Evolutionary conservation across 2,888 invertebrate species (phyloP).

Genomic region (Hypomecis atomaria): DNA sequence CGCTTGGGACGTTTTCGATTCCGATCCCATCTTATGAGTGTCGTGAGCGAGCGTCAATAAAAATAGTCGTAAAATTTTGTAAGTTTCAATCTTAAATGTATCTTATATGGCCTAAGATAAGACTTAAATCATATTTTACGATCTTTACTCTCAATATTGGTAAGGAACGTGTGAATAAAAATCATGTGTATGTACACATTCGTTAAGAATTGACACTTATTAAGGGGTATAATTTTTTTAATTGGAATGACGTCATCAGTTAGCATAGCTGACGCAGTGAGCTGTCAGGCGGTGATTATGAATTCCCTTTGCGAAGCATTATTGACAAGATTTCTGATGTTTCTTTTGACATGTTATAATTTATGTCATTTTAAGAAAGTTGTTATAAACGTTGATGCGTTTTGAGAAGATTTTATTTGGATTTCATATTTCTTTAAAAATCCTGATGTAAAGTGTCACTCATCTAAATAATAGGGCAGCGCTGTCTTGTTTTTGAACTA

Average conservation of each 20-base stretch:
- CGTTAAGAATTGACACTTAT: constrained; percentile 85
- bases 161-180: constrained; percentile 82
- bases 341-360: neutral
- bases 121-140: constrained; percentile 47
- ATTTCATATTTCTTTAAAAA: too few species aligned
- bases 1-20: constrained; percentile 66
- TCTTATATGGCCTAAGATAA: constrained; percentile 52
- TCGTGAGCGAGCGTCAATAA: constrained; percentile 83
- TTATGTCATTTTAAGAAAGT: neutral
- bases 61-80: constrained; percentile 77
- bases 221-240: constrained; percentile 83
- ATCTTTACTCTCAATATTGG: constrained; percentile 56
- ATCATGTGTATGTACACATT: constrained; percentile 84
- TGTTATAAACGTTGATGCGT: neutral
- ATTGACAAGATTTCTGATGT: constrained; percentile 25
- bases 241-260: constrained; percentile 83
- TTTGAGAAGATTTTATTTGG: too few species aligned
- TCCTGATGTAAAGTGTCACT: too few species aligned
- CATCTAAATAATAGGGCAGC: too few species aligned
- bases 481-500: too few species aligned
- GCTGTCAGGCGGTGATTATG: constrained; percentile 74
- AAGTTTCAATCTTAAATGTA: constrained; percentile 53
- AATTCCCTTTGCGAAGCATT: constrained; percentile 53
- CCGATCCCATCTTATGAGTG: constrained; percentile 74
- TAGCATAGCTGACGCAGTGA: constrained; percentile 69